Evolutionary conservation across 1,140 invertebrate genomes (phyloP).

Genomic region (Drosophila nigrodunni): DNA sequence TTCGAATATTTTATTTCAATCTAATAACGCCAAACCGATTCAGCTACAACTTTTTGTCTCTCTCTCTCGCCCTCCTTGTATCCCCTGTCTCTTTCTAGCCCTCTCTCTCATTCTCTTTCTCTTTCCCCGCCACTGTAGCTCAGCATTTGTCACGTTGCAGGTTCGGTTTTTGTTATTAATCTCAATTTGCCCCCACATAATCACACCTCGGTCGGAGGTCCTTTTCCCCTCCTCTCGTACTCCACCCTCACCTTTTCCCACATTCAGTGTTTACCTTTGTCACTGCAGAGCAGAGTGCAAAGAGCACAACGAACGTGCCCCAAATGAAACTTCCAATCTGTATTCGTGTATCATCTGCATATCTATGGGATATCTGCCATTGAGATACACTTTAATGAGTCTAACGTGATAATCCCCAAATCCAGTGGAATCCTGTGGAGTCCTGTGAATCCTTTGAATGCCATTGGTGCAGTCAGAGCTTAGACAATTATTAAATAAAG

Average conservation of each 20-base stretch:
- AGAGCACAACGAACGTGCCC: slow-evolving; percentile 42
- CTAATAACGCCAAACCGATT: slow-evolving; percentile 50
- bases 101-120: background rate
- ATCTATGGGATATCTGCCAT: slow-evolving; percentile 27
- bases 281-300: slow-evolving; percentile 22
- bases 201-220: slow-evolving; percentile 34
- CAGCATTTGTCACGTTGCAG: slow-evolving; percentile 74
- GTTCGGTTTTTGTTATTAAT: slow-evolving; percentile 74
- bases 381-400: slow-evolving; percentile 48
- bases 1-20: slow-evolving; percentile 65
- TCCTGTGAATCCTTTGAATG: background rate
- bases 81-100: slow-evolving; percentile 15
- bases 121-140: slow-evolving; percentile 14
- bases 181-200: slow-evolving; percentile 69
- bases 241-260: background rate
- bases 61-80: slow-evolving; percentile 9
- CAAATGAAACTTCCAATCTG: slow-evolving; percentile 22
- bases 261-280: slow-evolving; percentile 43
- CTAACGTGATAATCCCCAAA: slow-evolving; percentile 37
- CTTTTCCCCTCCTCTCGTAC: background rate
- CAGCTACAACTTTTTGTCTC: background rate
- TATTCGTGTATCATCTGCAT: slow-evolving; percentile 16
- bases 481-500: slow-evolving; percentile 23
- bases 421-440: slow-evolving; percentile 5
- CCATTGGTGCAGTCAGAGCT: background rate